phyloP scores from a whole-genome alignment of 2,113 vertebrate species.

The Dolichotis patagonum region DNA sequence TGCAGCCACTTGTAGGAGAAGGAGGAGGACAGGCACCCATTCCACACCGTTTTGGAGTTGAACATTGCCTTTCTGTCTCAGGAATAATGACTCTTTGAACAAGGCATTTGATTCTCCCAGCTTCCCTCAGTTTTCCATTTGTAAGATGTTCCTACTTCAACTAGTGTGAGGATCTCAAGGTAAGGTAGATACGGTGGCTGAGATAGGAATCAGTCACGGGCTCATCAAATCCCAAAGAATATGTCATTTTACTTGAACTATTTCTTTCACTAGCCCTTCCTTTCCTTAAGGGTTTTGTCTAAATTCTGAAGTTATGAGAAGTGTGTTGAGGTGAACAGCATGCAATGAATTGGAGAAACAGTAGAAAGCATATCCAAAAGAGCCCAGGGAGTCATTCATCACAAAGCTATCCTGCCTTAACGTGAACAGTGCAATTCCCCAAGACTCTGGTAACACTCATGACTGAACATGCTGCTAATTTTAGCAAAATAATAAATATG shows the following conservation, averaged over 20 bases:
- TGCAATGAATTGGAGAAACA: neutral
- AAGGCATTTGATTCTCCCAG: neutral
- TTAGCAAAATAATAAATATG: constrained; percentile 55
- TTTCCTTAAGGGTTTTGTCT: constrained; percentile 23
- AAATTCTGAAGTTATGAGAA: neutral
- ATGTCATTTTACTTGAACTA: neutral
- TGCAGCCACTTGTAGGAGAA: neutral
- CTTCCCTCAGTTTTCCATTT: neutral
- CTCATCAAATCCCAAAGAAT: neutral
- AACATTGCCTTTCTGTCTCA: neutral
- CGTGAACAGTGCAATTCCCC: constrained; percentile 44
- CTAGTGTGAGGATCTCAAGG: neutral
- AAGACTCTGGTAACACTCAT: neutral
- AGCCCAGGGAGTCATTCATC: constrained; percentile 49
- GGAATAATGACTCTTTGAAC: neutral
- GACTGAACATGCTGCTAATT: constrained; percentile 33
- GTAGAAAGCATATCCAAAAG: neutral
- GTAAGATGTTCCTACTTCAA: neutral
- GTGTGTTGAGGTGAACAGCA: neutral
- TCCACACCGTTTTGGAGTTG: neutral
- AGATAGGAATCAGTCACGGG: neutral
- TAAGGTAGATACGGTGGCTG: neutral
- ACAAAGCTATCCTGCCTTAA: constrained; percentile 47
- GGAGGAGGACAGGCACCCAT: neutral
- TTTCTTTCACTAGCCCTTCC: neutral